Base-by-base conservation (phyloP, 2,113 vertebrate genomes). In the Procapra przewalskii region DNA sequence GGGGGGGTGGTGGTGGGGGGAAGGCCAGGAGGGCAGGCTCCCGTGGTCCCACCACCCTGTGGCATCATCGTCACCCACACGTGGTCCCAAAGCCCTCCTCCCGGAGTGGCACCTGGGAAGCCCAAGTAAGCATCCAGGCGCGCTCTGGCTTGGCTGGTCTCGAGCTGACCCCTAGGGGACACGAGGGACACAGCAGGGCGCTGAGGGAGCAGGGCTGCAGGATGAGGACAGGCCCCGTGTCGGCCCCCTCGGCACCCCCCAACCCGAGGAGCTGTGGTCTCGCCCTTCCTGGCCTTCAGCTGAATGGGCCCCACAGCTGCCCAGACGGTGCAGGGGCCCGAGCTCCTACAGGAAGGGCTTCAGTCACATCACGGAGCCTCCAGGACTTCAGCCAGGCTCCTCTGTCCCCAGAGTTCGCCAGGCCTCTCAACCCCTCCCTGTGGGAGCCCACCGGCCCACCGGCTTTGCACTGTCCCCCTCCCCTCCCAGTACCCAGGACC, bases 151-250 rank as follows among this genome's bases (percentile, higher is more conserved):
- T 36, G 36, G 80, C 3, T 3, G 3, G 96, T 93, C 96, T 94
- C 90, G 71, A 77, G 71, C 94, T 98, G 98, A 98, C 97, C 96
- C 90, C 97, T 98, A 97, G 96, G 94, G 98, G 97, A 96, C 31
- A 29, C 29, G 3, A 4, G 62, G 82, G 90, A 94, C 88, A 96
- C 67, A 75, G 71, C 97, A 96, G 55, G 95, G 23, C n/a, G 16
- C 52, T 4, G 23, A 85, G 40, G 52, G 12, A 54, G 1, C 0
- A 9, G 31, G 31, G 21, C 54, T 7, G 5, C 2, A 21, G n/a
- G 27, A 33, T 25, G 19, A 15, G 43, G n/a, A 12, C 36, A 15
- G 36, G 75, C 52, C 77, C 52, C 54, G 13, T 3, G 25, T 40
- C 0, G n/a, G 40, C 1, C 29, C 19, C 17, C 48, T 67, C 8